phyloP scores from a whole-genome alignment of 2,888 invertebrate species.

The Dolichopus griseipennis region DNA sequence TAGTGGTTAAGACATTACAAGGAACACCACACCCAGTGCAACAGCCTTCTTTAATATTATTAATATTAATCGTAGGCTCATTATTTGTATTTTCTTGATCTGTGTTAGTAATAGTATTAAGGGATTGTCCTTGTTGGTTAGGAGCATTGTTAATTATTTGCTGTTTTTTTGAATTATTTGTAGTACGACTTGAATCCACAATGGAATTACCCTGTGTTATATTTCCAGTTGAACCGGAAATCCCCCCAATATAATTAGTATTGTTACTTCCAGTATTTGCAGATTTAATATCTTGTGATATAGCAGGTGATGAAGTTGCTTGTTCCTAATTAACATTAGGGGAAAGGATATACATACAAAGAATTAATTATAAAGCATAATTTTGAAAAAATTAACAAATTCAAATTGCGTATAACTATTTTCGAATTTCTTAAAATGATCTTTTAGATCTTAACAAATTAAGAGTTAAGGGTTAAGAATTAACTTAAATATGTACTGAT shows the following conservation, averaged over 20 bases:
- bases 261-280: slow-evolving; percentile 20
- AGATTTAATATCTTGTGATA: slow-evolving; percentile 28
- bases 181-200: slow-evolving; percentile 9
- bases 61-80: not conserved
- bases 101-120: slow-evolving; percentile 16
- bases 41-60: slow-evolving; percentile 30
- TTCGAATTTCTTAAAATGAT: too few relatives aligned
- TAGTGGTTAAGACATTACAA: slow-evolving; percentile 64
- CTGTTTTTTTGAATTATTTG: slow-evolving; percentile 19
- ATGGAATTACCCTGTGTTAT: slow-evolving; percentile 18
- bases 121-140: slow-evolving; percentile 14
- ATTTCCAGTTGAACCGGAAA: slow-evolving; percentile 19
- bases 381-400: too few relatives aligned
- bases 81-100: slow-evolving; percentile 15
- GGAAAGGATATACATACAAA: not conserved
- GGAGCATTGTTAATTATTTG: slow-evolving; percentile 21
- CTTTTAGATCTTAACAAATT: too few relatives aligned
- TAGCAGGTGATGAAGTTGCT: slow-evolving; percentile 27
- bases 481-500: too few relatives aligned
- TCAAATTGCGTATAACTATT: too few relatives aligned
- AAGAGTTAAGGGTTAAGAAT: too few relatives aligned
- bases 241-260: slow-evolving; percentile 21
- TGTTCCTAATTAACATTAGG: slow-evolving; percentile 24
- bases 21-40: slow-evolving; percentile 58
- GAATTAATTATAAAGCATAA: too few relatives aligned